Evolutionary conservation across 1,140 invertebrate genomes (phyloP), one percentile per base, ranked within the genome.

Genomic region (Acromyrmex charruanus): DNA sequence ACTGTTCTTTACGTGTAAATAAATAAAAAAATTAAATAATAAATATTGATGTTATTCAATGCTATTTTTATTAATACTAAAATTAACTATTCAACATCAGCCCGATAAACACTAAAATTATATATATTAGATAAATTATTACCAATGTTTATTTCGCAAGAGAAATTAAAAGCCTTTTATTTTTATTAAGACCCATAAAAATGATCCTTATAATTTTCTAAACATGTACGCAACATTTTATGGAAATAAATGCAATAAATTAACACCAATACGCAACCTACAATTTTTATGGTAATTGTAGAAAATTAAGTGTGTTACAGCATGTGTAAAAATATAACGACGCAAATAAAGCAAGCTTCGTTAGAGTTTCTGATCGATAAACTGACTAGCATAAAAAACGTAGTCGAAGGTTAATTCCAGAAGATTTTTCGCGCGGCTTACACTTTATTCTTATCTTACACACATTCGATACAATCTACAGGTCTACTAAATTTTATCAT

Each of bases 331-430:
- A 84, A 84, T 84, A 75, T 74, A 75, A 75, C 69, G 28, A 31
- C 14, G 21, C n/a, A 75, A 31, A 25, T 61, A 61, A 55, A 82
- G 68, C 69, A 21, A 63, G 80, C 80, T 61, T 74, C 68, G 55
- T 58, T 71, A 35, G 35, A 59, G 80, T 25, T 28, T 74, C 31
- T 68, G 55, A 84, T 84, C 80, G 69, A 84, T 84, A 84, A 61
- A 61, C 39, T 61, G 69, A 74, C 53, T 59, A 51, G 39, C 25
- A 49, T 74, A 82, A 74, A 82, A 74, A 75, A 25, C 44, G 9
- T 74, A 74, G 39, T 74, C 80, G 80, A 84, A 84, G 80, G 80
- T 84, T 84, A 84, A 84, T 84, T 84, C 69, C 69, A 75, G 16
- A 14, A 74, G 80, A 71, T 71, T 71, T 61, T 51, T 75, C 80